Evolutionary conservation across 2,888 invertebrate species (phyloP), one percentile per base, ranked within the genome.

Genomic region (Saturnia pavonia): DNA sequence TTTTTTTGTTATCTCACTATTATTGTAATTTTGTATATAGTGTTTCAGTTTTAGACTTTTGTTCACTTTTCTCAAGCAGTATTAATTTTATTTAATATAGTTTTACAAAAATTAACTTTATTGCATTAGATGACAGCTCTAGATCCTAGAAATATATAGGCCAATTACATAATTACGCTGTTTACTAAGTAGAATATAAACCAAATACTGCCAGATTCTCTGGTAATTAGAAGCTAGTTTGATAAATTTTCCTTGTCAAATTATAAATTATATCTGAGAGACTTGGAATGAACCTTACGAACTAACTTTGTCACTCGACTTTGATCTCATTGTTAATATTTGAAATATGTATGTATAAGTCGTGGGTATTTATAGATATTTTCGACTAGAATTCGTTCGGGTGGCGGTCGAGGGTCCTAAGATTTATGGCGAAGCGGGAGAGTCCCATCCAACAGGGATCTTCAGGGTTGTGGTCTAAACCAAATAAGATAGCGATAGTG

Each of bases 341-440:
- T 91, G 91, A 91, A 90, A 91, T 91, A 91, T 91, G 90, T 89
- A 89, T 86, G 88, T 91, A 91, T 88, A 89, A 88, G 85, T 80
- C 81, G 80, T 84, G 88, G 88, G 90, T 92, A 92, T 92, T 92
- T 93, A 92, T 92, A 92, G 92, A 93, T 92, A 91, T 92, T 92
- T 91, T 91, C 90, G 90, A 89, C 88, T 91, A 88, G 91, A 89
- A 90, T 88, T 89, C 91, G 93, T 88, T 89, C 91, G 93, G 92
- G 92, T 90, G 92, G 92, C 91, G 91, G 91, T 87, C 91, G 92
- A 92, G 92, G 93, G 93, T 92, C 88, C 88, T 87, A 91, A 92
- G 93, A 93, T 93, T 93, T 93, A 93, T 92, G 90, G 92, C 90
- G 81, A 87, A 91, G 89, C 89, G 91, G 92, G 92, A 91, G 92